phyloP scores from a whole-genome alignment of 2,888 invertebrate species.

The Pyrocoelia pectoralis region DNA sequence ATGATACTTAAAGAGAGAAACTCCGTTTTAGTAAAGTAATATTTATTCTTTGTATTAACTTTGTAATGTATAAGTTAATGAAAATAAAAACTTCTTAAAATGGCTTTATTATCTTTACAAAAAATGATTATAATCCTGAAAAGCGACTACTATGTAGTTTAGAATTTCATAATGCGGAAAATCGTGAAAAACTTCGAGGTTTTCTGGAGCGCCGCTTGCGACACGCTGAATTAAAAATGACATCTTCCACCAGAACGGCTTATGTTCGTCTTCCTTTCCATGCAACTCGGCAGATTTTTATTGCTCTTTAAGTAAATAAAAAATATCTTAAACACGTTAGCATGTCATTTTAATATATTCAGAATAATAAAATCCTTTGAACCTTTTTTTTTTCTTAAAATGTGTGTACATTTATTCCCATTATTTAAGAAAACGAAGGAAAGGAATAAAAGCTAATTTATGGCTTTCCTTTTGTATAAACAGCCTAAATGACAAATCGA shows the following conservation, averaged over 20 bases:
- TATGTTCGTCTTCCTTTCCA: constrained; percentile 21
- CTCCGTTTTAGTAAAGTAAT: constrained; percentile 2
- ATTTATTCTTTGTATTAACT: constrained; percentile 5
- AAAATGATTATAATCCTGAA: constrained; percentile 11
- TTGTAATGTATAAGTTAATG: constrained; percentile 4
- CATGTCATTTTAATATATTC: too few relatives aligned
- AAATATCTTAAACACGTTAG: constrained; percentile 19
- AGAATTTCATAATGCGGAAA: constrained; percentile 27
- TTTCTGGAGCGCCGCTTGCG: constrained; percentile 22
- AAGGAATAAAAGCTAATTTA: neutral
- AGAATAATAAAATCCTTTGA: too few relatives aligned
- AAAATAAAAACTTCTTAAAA: constrained; percentile 7
- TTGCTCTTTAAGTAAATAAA: constrained; percentile 21
- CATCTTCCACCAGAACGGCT: constrained; percentile 15
- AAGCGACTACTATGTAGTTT: constrained; percentile 7
- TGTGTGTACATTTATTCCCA: neutral
- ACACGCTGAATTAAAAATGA: constrained; percentile 31
- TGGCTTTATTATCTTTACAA: neutral
- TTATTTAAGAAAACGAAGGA: too few relatives aligned
- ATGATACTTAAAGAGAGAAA: neutral
- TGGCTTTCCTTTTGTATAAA: neutral
- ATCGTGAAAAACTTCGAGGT: constrained; percentile 24
- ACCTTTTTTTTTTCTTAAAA: neutral
- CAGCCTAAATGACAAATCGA: neutral
- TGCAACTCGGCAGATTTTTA: too few relatives aligned